Percentiles rank a stretch among this genome's conserved stretches.
phyloP scores from a whole-genome alignment of 2,888 invertebrate genomes.

The Phyto melanocephala region DNA sequence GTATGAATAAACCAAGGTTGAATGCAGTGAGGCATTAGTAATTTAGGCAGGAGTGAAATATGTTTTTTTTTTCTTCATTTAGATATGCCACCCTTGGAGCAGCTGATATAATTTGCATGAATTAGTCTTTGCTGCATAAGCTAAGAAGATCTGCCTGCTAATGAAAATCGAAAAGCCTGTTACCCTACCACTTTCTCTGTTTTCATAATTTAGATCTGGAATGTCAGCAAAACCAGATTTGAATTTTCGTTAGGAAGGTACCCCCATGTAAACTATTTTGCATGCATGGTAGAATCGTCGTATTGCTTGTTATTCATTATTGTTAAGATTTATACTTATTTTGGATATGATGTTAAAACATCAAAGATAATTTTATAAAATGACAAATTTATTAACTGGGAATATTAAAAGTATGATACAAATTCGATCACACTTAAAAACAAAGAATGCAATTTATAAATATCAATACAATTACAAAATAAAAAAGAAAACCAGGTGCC shows the following conservation, averaged over 20 bases:
- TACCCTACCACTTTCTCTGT: conserved; percentile 31
- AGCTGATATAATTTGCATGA: conserved; percentile 55
- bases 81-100: conserved; percentile 54
- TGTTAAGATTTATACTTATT: too few relatives aligned
- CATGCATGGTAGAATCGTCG: too few relatives aligned
- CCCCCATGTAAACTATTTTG: too few relatives aligned
- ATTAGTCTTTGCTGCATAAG: background rate
- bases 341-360: too few relatives aligned
- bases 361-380: too few relatives aligned
- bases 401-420: too few relatives aligned
- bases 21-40: conserved; percentile 44
- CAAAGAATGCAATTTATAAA: too few relatives aligned
- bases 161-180: conserved; percentile 9
- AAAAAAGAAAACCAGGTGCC: too few relatives aligned
- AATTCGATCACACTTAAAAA: too few relatives aligned
- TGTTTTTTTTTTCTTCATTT: conserved; percentile 1
- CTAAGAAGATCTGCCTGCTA: background rate
- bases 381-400: too few relatives aligned
- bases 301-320: too few relatives aligned
- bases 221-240: background rate
- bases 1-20: background rate
- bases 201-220: conserved; percentile 18
- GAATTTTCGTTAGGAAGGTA: background rate
- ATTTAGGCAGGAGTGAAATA: conserved; percentile 8
- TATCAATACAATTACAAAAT: too few relatives aligned